phyloP scores from a whole-genome alignment of 2,797 vertebrate genomes.

The Denticeps clupeoides region DNA sequence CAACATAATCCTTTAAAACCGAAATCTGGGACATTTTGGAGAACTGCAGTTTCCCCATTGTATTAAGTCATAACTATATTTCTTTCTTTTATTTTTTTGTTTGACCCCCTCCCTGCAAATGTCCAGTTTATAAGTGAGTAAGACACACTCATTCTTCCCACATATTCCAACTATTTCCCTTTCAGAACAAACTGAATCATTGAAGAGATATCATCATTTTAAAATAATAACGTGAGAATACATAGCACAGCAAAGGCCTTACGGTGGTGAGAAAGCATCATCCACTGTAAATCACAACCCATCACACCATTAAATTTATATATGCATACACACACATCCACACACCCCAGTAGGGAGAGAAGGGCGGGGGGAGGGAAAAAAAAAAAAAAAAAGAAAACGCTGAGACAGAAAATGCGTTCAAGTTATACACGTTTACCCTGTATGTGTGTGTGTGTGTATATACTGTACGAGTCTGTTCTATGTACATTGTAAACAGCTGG shows the following conservation, averaged over 20 bases:
- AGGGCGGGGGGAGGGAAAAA: conserved; percentile 57
- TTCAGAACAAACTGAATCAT: conserved; percentile 50
- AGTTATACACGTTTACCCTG: conserved; percentile 42
- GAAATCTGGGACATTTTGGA: conserved; percentile 30
- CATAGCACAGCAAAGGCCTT: conserved; percentile 9
- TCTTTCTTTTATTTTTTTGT: conserved; percentile 38
- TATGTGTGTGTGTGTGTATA: conserved; percentile 13
- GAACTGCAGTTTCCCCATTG: conserved; percentile 19
- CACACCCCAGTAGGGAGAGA: no score
- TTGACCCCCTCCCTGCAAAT: conserved; percentile 40
- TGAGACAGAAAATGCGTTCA: conserved; percentile 31
- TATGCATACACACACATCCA: conserved; percentile 42
- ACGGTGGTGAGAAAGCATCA: conserved; percentile 7
- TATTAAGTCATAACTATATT: conserved; percentile 13
- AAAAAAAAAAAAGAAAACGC: conserved; percentile 36
- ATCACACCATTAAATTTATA: conserved; percentile 11
- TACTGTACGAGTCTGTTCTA: conserved; percentile 56
- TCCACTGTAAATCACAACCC: conserved; percentile 14
- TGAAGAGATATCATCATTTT: conserved; percentile 16
- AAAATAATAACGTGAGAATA: conserved; percentile 47
- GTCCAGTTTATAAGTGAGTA: conserved; percentile 49
- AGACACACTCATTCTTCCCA: conserved; percentile 48
- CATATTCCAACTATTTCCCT: conserved; percentile 66
- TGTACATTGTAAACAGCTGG: conserved; percentile 83
- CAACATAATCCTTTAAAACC: conserved; percentile 40